phyloP scores from a whole-genome alignment of 1,140 invertebrate species.

The Pachyrhynchus sulphureomaculatus region DNA sequence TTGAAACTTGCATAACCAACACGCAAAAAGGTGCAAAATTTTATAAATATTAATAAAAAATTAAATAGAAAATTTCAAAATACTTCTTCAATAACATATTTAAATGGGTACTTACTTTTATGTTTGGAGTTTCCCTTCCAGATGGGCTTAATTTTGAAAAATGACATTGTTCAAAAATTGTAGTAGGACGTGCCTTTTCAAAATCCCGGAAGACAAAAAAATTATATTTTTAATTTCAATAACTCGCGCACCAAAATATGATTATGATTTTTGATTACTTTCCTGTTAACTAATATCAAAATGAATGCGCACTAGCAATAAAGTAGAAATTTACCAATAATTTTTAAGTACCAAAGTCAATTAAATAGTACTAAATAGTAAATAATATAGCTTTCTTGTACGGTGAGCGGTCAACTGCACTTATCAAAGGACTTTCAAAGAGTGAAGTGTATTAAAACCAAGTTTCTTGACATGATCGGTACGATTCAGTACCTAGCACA shows the following conservation, averaged over 20 bases:
- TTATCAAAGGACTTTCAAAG: constrained; percentile 28
- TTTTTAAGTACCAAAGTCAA: not conserved
- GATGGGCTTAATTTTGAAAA: constrained; percentile 59
- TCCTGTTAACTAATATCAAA: not conserved
- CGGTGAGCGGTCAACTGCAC: constrained; percentile 8
- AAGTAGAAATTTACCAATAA: not conserved
- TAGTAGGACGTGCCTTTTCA: no score
- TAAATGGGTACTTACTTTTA: constrained; percentile 61
- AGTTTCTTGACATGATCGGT: constrained; percentile 31
- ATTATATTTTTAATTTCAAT: not conserved
- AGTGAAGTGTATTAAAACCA: constrained; percentile 19
- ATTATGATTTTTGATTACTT: not conserved
- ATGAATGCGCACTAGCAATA: constrained; percentile 1
- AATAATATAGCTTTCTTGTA: not conserved
- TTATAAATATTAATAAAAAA: no score
- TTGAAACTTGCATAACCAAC: no score
- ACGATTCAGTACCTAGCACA: constrained; percentile 31
- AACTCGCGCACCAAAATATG: not conserved
- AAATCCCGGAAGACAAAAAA: constrained; percentile 49
- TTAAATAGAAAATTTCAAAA: no score
- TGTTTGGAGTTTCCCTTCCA: constrained; percentile 68
- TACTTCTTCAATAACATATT: no score
- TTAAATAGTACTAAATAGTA: not conserved
- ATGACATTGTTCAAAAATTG: constrained; percentile 52
- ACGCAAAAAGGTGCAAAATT: no score